These are phyloP conservation scores for Notocelia uddmanniana DNA, from an alignment of 2,888 invertebrate species.

Conservation along the genomic window DNA sequence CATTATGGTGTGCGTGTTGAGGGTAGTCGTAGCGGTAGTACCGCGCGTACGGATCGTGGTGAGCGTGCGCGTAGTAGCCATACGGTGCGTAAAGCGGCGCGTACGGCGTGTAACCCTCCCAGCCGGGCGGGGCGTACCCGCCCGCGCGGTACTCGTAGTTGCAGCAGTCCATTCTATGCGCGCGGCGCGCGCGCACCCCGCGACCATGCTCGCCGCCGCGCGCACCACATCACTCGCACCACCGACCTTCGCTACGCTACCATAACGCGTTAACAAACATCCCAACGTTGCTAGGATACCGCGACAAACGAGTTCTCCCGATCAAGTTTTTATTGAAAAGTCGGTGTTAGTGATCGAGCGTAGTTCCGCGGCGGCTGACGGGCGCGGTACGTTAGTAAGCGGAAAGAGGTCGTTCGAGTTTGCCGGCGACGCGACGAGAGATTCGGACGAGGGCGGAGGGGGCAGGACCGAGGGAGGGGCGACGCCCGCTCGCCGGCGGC, in stretches of 20 bases:
- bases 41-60: slow-evolving; percentile 78
- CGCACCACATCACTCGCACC: slow-evolving; percentile 66
- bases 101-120: slow-evolving; percentile 70
- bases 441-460: slow-evolving; percentile 60
- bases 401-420: slow-evolving; percentile 84
- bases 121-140: slow-evolving; percentile 67
- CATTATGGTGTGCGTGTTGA: slow-evolving; percentile 75
- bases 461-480: slow-evolving; percentile 66
- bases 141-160: slow-evolving; percentile 81
- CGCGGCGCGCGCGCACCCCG: slow-evolving; percentile 66
- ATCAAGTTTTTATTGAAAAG: slow-evolving; percentile 26
- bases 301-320: background rate
- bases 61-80: slow-evolving; percentile 57
- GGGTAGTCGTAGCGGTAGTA: slow-evolving; percentile 82
- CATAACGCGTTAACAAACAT: slow-evolving; percentile 39
- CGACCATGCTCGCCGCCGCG: slow-evolving; percentile 66
- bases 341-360: slow-evolving; percentile 68
- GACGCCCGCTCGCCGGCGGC: slow-evolving; percentile 79
- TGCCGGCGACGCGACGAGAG: slow-evolving; percentile 77
- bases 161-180: slow-evolving; percentile 79
- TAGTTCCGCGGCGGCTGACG: slow-evolving; percentile 80
- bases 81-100: slow-evolving; percentile 60
- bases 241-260: slow-evolving; percentile 35
- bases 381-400: slow-evolving; percentile 82
- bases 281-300: slow-evolving; percentile 40